Evolutionary conservation across 2,797 vertebrate genomes (phyloP).

Genomic region (Characodon lateralis): DNA sequence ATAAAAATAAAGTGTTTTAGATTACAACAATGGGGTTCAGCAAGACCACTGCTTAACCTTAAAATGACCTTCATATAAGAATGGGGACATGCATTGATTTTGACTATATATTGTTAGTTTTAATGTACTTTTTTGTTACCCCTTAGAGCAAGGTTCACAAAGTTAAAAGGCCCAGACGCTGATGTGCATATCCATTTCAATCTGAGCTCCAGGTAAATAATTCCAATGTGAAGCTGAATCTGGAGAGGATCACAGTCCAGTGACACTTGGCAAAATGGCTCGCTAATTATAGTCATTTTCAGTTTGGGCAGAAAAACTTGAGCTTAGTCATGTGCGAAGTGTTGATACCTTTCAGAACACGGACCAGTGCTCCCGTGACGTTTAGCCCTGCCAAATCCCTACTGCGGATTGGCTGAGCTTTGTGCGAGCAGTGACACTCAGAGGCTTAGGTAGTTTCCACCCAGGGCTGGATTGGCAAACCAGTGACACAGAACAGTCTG

Average conservation of each 20-base stretch:
- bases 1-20: not conserved
- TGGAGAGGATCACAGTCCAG: conserved; percentile 58
- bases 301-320: conserved; percentile 71
- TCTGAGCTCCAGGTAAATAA: conserved; percentile 43
- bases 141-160: conserved; percentile 25
- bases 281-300: conserved; percentile 80
- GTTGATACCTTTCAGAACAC: conserved; percentile 75
- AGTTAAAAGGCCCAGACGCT: conserved; percentile 39
- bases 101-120: conserved; percentile 27
- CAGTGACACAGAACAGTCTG: conserved; percentile 67
- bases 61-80: conserved; percentile 22
- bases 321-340: conserved; percentile 72
- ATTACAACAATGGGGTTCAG: conserved; percentile 6
- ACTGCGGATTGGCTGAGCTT: conserved; percentile 67
- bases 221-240: conserved; percentile 50
- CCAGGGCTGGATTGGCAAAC: conserved; percentile 53
- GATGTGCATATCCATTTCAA: conserved; percentile 48
- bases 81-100: conserved; percentile 11
- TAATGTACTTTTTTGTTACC: conserved; percentile 34
- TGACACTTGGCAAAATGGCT: conserved; percentile 73
- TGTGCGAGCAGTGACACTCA: conserved; percentile 52
- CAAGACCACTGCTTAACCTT: not conserved
- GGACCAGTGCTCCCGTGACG: conserved; percentile 54
- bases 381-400: conserved; percentile 71
- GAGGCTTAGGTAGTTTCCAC: conserved; percentile 62